A percentile compares a stretch with the other conserved stretches of the same genome.
phyloP scores from a whole-genome alignment of 2,113 vertebrate species.

The Gymnobelideus leadbeateri region DNA sequence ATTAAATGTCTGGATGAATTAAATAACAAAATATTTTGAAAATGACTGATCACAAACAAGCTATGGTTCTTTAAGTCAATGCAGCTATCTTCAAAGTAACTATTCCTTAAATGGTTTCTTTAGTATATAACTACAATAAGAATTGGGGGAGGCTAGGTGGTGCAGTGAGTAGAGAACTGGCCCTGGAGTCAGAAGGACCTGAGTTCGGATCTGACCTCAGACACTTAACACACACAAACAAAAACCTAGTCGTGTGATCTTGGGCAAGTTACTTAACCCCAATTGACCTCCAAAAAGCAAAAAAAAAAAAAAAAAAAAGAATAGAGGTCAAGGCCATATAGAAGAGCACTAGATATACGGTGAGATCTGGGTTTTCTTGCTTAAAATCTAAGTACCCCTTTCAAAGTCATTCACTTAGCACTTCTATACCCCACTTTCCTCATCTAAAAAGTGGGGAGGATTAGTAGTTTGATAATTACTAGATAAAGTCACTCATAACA shows the following conservation, averaged over 20 bases:
- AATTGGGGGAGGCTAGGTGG: no score
- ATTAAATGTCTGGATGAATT: background rate
- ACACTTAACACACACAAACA: no score
- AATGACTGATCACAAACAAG: background rate
- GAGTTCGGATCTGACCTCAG: no score
- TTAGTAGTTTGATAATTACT: background rate
- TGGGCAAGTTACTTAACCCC: no score
- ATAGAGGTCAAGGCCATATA: background rate
- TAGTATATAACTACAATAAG: no score
- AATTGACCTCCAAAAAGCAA: no score
- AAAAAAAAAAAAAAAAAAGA: no score
- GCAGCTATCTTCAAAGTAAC: background rate
- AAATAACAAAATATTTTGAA: background rate
- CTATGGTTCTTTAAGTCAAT: background rate
- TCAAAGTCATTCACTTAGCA: background rate
- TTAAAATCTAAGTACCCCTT: background rate
- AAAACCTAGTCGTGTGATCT: no score
- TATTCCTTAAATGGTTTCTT: no score
- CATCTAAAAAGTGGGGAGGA: background rate
- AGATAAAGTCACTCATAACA: no score
- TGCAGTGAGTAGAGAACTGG: no score
- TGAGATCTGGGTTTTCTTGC: background rate
- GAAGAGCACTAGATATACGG: background rate
- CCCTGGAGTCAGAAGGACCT: no score
- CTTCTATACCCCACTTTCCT: background rate